Percentiles rank a stretch among this genome's conserved stretches.
Evolutionary conservation across 1,140 invertebrate species (phyloP).

Genomic region (Lucilia sericata): DNA sequence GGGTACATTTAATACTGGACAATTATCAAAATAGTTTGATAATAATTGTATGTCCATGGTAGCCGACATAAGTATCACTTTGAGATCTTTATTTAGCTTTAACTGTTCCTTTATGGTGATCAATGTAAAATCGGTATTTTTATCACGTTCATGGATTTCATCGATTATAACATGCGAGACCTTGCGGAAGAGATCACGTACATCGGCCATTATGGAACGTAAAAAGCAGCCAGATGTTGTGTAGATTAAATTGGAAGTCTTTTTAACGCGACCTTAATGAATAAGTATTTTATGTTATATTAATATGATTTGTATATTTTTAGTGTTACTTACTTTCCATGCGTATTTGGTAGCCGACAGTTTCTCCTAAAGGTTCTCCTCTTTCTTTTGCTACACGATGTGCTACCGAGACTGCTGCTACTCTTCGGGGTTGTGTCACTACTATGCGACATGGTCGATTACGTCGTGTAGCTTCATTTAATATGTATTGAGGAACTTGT

Average conservation of each 20-base stretch:
- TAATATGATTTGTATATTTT: too few species aligned
- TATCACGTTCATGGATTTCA: constrained; percentile 95
- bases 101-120: constrained; percentile 86
- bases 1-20: constrained; percentile 83
- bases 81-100: constrained; percentile 78
- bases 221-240: constrained; percentile 64
- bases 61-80: constrained; percentile 95
- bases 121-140: constrained; percentile 92
- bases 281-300: too few species aligned
- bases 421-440: constrained; percentile 91
- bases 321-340: constrained; percentile 72
- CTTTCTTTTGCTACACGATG: constrained; percentile 87
- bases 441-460: constrained; percentile 84
- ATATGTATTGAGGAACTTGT: constrained; percentile 90
- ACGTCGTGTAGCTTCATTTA: constrained; percentile 80
- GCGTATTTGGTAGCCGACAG: constrained; percentile 94
- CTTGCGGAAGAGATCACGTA: constrained; percentile 65
- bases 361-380: constrained; percentile 86
- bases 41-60: constrained; percentile 87
- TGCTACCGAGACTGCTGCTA: constrained; percentile 89
- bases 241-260: constrained; percentile 55
- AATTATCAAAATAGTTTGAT: constrained; percentile 81
- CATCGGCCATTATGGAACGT: constrained; percentile 60
- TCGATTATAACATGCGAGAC: constrained; percentile 92
- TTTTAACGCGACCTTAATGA: constrained; percentile 69